A percentile compares a stretch with the other conserved stretches of the same genome.
phyloP scores from a whole-genome alignment of 1,140 invertebrate genomes.

The Lepidurus couesii region DNA sequence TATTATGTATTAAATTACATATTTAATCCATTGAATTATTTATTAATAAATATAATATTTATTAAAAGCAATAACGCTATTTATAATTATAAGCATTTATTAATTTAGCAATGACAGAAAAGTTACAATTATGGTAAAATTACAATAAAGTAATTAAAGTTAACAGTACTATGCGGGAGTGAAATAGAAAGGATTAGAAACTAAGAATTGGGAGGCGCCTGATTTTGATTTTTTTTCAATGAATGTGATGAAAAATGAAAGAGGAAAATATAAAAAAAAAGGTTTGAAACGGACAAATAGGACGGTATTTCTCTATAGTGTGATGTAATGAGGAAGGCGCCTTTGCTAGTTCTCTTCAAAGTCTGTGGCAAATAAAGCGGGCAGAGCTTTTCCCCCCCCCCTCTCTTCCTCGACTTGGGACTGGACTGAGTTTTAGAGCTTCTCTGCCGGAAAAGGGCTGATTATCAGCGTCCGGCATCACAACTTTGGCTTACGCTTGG shows the following conservation, averaged over 20 bases:
- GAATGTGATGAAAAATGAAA: background rate
- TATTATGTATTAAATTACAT: no score
- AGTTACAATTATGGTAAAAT: no score
- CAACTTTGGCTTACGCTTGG: constrained; percentile 5
- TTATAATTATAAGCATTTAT: background rate
- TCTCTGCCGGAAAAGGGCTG: constrained; percentile 1
- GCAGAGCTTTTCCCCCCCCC: no score
- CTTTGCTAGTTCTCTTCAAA: background rate
- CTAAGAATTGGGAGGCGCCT: background rate
- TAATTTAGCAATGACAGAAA: no score
- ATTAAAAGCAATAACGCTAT: background rate
- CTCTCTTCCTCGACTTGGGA: no score
- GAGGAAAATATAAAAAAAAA: background rate
- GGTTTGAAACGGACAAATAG: background rate
- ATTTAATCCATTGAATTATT: background rate
- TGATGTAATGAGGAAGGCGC: constrained; percentile 14
- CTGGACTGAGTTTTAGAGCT: background rate
- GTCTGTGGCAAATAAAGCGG: background rate
- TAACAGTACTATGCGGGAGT: background rate
- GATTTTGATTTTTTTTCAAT: no score
- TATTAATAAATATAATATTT: background rate
- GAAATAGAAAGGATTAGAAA: background rate
- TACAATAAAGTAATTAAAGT: no score
- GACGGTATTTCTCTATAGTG: background rate
- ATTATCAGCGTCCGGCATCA: constrained; percentile 17